Conservation (phyloP, 2,888 invertebrate species). For the Mesodorylaimus sp. region DNA sequence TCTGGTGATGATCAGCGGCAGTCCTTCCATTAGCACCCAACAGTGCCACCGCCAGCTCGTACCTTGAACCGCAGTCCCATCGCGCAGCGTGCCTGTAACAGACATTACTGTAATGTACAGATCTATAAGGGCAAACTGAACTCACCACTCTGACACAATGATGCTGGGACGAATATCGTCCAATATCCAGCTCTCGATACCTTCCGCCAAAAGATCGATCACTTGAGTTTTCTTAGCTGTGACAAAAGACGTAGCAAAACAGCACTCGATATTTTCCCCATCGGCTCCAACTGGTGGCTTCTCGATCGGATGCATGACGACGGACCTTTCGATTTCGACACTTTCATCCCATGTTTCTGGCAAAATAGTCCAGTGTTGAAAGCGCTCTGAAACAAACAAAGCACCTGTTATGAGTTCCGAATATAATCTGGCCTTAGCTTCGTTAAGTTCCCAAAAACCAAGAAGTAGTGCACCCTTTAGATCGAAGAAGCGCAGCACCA, state of each 20-base stretch:
- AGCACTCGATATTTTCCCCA: too few relatives aligned
- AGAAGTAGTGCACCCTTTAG: neutral
- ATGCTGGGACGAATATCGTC: slow-evolving; percentile 39
- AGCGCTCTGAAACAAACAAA: too few relatives aligned
- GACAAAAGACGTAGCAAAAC: slow-evolving; percentile 41
- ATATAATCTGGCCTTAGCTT: too few relatives aligned
- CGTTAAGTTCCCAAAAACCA: too few relatives aligned
- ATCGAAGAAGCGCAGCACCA: neutral
- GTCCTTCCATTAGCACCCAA: too few relatives aligned
- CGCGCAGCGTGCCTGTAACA: slow-evolving; percentile 14
- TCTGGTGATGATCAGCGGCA: neutral
- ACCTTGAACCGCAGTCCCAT: neutral
- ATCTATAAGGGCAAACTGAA: neutral
- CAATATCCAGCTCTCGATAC: slow-evolving; percentile 34
- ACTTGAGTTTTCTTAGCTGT: slow-evolving; percentile 37
- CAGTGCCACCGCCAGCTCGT: neutral
- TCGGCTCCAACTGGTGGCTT: too few relatives aligned
- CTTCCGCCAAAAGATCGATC: slow-evolving; percentile 34
- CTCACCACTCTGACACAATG: slow-evolving; percentile 35
- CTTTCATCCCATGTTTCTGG: too few relatives aligned
- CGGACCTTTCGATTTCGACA: too few relatives aligned
- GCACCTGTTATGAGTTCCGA: too few relatives aligned
- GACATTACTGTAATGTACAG: neutral
- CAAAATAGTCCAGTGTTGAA: too few relatives aligned
- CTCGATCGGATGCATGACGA: too few relatives aligned